These are phyloP conservation scores for Dinomys branickii DNA, from an alignment of 2,113 vertebrate genomes.

Conservation along the genomic window DNA sequence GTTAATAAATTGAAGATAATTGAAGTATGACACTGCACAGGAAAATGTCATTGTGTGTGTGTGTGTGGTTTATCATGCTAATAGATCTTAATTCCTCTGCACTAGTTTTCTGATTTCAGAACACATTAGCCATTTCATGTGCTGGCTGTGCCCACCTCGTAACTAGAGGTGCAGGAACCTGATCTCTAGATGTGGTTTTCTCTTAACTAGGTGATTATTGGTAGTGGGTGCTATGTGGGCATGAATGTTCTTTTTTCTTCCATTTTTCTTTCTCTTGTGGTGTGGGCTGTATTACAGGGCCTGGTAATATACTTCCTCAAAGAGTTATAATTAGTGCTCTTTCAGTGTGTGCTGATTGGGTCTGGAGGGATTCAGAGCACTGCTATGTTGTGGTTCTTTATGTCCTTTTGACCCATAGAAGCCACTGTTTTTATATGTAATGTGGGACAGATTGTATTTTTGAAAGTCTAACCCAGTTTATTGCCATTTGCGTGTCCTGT, in stretches of 20 bases:
- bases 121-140: conserved; percentile 56
- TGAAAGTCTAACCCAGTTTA: conserved; percentile 15
- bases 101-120: conserved; percentile 73
- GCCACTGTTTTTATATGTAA: conserved; percentile 39
- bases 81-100: conserved; percentile 59
- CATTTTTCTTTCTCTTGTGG: conserved; percentile 9
- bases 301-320: conserved; percentile 58
- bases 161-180: conserved; percentile 76
- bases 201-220: conserved; percentile 83
- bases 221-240: conserved; percentile 65
- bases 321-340: not conserved
- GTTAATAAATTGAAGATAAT: not conserved
- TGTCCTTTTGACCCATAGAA: not conserved
- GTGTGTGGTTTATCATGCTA: conserved; percentile 45
- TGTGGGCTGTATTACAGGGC: not conserved
- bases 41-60: not conserved
- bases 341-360: not conserved
- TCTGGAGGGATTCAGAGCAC: conserved; percentile 56
- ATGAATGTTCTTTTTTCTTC: not conserved
- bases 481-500: not conserved
- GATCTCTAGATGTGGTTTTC: conserved; percentile 81
- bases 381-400: conserved; percentile 14
- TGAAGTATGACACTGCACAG: not conserved
- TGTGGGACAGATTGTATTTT: conserved; percentile 55
- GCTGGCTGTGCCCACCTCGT: conserved; percentile 65